Base-by-base conservation (phyloP, 2,888 invertebrate genomes). In the Plebejus melissa region DNA sequence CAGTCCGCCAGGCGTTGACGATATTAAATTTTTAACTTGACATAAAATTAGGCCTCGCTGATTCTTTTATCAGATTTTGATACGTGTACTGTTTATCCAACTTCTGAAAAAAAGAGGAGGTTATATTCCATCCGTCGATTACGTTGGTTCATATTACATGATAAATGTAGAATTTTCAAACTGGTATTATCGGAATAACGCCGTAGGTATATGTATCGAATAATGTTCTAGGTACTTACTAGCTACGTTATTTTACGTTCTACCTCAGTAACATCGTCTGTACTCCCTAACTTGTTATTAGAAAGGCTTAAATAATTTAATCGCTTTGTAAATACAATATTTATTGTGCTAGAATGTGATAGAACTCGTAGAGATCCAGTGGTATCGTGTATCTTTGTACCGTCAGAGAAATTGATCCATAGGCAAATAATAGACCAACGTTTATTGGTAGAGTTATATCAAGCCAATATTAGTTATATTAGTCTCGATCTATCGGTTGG, bases 271-370 rank as follows among this genome's bases (percentile, higher is more conserved):
- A 83, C 76, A 84, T 82, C 86, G 77, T 80, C 78, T 78, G 78
- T 78, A 77, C 77, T 77, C 76, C 78, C 77, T 78, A 71, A 75
- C 36, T 75, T 75, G 69, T 74, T 70, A 41, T 41, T 70, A 70
- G 70, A 50, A 72, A 77, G 76, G 69, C 71, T 75, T 74, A 74
- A 72, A 54, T 72, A 72, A 54, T 72, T 72, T 32, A 72, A 72
- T 54, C 32, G 50, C 72, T 72, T 77, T 82, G 81, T 82, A 82
- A 80, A 81, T 81, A 81, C 77, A 84, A 91, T 89, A 92, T 84
- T 92, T 90, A 91, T 91, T 91, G 81, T 83, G 86, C 85, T 91
- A 90, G 90, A 88, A 87, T 87, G 89, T 92, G 88, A 90, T 90
- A 90, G 90, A 86, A 88, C 85, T 76, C 65, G 69, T 78, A 78